Evolutionary conservation across 2,113 vertebrate genomes (phyloP), one percentile per base, ranked within the genome.

Genomic region (Seriola rivoliana): DNA sequence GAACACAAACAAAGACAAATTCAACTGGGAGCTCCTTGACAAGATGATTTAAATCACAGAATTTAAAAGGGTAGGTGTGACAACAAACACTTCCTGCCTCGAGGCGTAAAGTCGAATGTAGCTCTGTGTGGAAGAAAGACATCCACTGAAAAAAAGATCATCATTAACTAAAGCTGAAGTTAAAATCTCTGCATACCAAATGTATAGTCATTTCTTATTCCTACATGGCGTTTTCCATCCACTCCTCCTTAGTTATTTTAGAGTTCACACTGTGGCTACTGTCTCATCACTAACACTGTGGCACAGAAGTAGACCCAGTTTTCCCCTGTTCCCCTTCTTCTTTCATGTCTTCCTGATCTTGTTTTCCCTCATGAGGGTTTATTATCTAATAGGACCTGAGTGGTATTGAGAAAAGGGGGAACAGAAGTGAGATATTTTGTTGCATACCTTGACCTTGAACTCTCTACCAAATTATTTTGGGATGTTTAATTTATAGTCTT

Each of bases 281-380:
- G 68, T 88, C 78, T 88, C 81, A 87, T 88, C 75, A 55, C 71
- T 71, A 69, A 83, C 84, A 68, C 76, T 69, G 48, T 68, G 58
- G 68, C 80, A 84, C 72, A 77, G 46, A 71, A 2, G 75, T 66
- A 69, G 73, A 69, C 59, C 42, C 72, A 82, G 75, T 62, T 72
- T 11, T 16, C 32, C 19, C 36, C 52, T 1, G 21, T 62, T 78
- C 72, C 34, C 64, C 69, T 79, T 59, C 44, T 54, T 32, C 63
- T 64, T 64, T 86, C 58, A 78, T 85, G 54, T 62, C 29, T n/a
- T 75, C 57, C 75, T 34, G 52, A 75, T 79, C 80, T 78, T 9
- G 23, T 86, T 88, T 82, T 60, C 74, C 60, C 82, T 74, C 76
- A 64, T 80, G 72, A 84, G 72, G 80, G 23, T 85, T 87, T 25